Percentiles rank a stretch among this genome's conserved stretches.
These are phyloP conservation scores for Alfaro cultratus DNA, from an alignment of 2,797 vertebrate species.

Conservation along the genomic window DNA sequence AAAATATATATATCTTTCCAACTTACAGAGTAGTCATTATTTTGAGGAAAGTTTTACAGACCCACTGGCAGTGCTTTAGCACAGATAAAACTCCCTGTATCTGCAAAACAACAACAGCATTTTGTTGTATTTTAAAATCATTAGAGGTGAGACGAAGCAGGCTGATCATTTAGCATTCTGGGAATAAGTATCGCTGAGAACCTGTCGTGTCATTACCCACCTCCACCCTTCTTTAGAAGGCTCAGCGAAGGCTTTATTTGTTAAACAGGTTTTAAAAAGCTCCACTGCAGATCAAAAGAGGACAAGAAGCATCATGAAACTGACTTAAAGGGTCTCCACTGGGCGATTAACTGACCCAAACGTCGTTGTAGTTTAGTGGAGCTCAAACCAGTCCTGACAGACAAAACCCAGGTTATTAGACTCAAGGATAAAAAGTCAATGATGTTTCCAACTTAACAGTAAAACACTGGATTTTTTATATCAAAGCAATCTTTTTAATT, in stretches of 20 bases:
- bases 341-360: constrained; percentile 6
- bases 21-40: background rate
- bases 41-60: background rate
- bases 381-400: background rate
- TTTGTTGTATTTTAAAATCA: background rate
- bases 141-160: background rate
- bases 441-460: background rate
- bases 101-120: background rate
- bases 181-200: background rate
- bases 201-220: background rate
- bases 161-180: background rate
- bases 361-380: background rate
- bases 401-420: background rate
- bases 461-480: background rate
- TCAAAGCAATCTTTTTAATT: background rate
- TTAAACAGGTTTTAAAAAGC: background rate
- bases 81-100: background rate
- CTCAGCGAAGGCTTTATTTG: constrained; percentile 6
- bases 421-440: background rate
- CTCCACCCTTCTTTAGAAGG: constrained; percentile 3
- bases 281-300: background rate
- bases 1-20: background rate
- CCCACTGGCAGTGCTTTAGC: background rate
- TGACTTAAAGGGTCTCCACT: background rate
- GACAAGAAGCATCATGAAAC: constrained; percentile 8